Percentiles rank a stretch among this genome's conserved stretches.
These are phyloP conservation scores for Limnodromus scolopaceus DNA, from an alignment of 2,797 vertebrate genomes.

Conservation along the genomic window DNA sequence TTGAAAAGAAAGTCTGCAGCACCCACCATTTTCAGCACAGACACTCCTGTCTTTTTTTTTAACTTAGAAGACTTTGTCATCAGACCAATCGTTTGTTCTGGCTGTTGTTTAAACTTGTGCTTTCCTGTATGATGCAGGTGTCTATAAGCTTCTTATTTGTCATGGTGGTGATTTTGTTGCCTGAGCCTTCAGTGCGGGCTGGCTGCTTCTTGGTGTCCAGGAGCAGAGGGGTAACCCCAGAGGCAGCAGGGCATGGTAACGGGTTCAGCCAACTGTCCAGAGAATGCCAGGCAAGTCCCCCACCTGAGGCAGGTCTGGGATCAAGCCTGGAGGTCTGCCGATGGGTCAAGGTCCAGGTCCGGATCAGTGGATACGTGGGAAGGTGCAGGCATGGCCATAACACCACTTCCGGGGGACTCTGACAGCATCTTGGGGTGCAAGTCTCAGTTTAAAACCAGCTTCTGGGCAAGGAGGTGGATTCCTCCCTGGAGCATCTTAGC, in stretches of 20 bases:
- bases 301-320: background rate
- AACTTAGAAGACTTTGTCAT: background rate
- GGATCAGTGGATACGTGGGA: fast-evolving
- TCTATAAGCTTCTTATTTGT: background rate
- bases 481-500: fast-evolving
- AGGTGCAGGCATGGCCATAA: background rate
- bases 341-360: fast-evolving
- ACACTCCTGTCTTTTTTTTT: background rate
- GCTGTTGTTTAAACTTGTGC: background rate
- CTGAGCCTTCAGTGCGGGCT: fast-evolving
- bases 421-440: fast-evolving
- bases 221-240: fast-evolving
- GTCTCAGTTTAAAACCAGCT: background rate
- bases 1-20: background rate
- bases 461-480: background rate
- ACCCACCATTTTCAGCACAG: background rate
- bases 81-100: background rate
- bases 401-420: fast-evolving
- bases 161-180: background rate
- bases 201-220: background rate
- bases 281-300: fast-evolving
- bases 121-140: background rate
- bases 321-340: background rate
- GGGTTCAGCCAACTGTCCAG: background rate
- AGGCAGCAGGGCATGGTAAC: background rate